phyloP scores from a whole-genome alignment of 2,113 vertebrate species.

The Amazona vittata region DNA sequence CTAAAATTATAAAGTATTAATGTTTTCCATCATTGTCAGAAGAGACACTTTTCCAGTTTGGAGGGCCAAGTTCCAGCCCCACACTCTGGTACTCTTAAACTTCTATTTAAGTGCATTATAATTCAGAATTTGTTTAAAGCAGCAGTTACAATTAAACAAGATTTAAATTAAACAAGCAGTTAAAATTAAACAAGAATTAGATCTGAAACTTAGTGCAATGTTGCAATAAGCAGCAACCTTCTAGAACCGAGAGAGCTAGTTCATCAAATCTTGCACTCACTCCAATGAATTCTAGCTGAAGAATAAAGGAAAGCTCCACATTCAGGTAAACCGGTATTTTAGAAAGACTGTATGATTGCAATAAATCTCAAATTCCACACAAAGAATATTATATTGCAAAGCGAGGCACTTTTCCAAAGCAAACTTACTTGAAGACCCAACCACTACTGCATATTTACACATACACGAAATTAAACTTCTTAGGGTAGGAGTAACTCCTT shows the following conservation, averaged over 20 bases:
- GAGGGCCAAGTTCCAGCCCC: background rate
- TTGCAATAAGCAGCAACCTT: background rate
- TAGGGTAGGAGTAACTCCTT: background rate
- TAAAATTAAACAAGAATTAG: background rate
- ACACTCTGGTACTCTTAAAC: background rate
- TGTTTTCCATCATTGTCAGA: background rate
- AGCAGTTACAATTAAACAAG: background rate
- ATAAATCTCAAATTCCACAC: background rate
- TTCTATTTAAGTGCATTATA: background rate
- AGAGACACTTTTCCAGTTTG: background rate
- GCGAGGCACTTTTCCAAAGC: background rate
- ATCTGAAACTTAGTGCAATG: background rate
- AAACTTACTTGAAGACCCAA: background rate
- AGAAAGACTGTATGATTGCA: background rate
- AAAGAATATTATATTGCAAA: background rate
- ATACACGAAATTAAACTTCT: background rate
- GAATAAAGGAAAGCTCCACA: background rate
- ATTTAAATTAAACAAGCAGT: background rate
- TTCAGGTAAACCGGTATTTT: background rate
- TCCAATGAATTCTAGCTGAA: background rate
- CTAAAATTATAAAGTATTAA: background rate
- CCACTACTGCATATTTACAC: background rate
- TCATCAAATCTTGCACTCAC: background rate
- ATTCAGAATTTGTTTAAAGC: background rate
- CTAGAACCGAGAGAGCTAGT: background rate